Conservation (phyloP, 2,888 invertebrate species). For the Agriopis marginaria region DNA sequence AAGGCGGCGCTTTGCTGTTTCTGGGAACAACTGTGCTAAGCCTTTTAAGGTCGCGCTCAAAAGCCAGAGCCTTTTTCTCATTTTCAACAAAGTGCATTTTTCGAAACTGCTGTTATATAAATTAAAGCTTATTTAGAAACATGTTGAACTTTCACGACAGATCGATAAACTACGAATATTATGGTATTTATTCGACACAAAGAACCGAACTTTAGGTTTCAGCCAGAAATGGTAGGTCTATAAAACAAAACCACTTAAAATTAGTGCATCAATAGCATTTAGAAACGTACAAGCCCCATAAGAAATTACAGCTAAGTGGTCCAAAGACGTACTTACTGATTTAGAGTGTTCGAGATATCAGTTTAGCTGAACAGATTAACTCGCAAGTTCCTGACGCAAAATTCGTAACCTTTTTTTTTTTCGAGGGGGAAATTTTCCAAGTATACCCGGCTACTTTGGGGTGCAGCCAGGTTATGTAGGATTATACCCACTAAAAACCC, state of each 20-base stretch:
- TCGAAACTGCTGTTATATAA: not conserved
- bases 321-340: too few relatives aligned
- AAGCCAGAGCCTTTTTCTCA: too few relatives aligned
- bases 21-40: not conserved
- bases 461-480: too few relatives aligned
- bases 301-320: not conserved
- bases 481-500: too few relatives aligned
- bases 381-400: not conserved
- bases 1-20: conserved; percentile 7
- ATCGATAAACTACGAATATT: not conserved
- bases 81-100: not conserved
- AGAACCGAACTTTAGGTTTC: too few relatives aligned
- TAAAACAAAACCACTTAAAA: too few relatives aligned
- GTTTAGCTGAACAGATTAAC: not conserved
- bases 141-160: not conserved
- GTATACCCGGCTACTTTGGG: too few relatives aligned
- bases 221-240: too few relatives aligned
- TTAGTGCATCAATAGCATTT: not conserved
- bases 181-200: too few relatives aligned
- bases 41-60: not conserved
- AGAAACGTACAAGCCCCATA: not conserved
- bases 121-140: not conserved
- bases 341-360: not conserved
- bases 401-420: too few relatives aligned
- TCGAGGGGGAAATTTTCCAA: too few relatives aligned